Conservation (phyloP, 2,113 vertebrate genomes). For the Perognathus longimembris region DNA sequence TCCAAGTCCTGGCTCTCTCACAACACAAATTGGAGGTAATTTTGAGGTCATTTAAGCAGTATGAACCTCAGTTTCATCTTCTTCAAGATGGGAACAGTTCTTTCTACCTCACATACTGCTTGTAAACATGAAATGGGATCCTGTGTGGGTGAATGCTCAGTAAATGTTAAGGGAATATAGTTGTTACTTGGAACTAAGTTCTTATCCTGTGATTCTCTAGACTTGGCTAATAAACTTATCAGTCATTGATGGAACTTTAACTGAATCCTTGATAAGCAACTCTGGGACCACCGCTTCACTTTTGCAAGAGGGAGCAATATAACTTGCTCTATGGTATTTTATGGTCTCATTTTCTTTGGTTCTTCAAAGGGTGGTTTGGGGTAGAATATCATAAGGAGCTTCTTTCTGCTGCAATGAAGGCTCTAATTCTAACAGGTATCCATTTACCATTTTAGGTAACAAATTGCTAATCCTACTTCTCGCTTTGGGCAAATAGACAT, state of each 20-base stretch:
- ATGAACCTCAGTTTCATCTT: slow-evolving; percentile 11
- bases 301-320: not conserved
- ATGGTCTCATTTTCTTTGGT: not conserved
- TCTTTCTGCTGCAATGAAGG: not conserved
- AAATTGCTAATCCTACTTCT: not conserved
- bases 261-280: not conserved
- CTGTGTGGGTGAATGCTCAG: not conserved
- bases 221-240: slow-evolving; percentile 20
- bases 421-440: not conserved
- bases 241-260: slow-evolving; percentile 21
- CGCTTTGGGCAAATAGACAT: slow-evolving; percentile 15
- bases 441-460: not conserved
- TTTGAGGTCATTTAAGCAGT: slow-evolving; percentile 41
- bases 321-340: not conserved
- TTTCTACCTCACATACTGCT: not conserved
- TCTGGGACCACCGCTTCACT: slow-evolving; percentile 1
- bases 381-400: slow-evolving; percentile 18
- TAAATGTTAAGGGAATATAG: slow-evolving; percentile 27
- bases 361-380: slow-evolving; percentile 36
- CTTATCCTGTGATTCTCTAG: not conserved
- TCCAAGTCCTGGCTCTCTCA: slow-evolving; percentile 6
- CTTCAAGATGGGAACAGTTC: not conserved
- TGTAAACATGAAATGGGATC: not conserved
- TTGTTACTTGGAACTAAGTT: not conserved
- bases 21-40: not conserved